Evolutionary conservation across 2,888 invertebrate genomes (phyloP), one percentile per base, ranked within the genome.

Genomic region (Harpalus rufipes): DNA sequence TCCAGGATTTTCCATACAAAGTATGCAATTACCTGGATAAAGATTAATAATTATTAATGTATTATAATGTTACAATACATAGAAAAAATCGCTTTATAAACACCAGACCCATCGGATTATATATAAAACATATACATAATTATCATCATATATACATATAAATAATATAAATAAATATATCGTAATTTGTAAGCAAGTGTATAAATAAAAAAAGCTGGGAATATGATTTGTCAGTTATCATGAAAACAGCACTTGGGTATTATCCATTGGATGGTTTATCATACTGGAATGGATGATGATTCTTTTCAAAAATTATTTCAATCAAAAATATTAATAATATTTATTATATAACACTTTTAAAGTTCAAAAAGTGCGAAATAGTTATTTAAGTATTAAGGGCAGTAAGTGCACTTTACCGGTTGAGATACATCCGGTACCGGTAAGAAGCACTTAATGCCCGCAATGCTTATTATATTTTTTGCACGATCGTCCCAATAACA

Each of bases 131-230:
- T 59, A 81, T 79, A 79, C 56, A 85, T 81, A 72, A 44, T 79
- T 58, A 81, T 79, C 41, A 61, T 68, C 56, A 61, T 74, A 74
- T 59, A 85, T 61, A 61, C 58, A 85, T 85, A 80, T 85, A 81
- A 78, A 80, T 85, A 85, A 58, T 76, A 72, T 74, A 72, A 85
- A 74, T 80, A 74, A 74, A 44, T 68, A 16, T 59, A 63, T 81
- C 39, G 82, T 65, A 81, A 68, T 44, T 81, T 39, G n/a, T n/a
- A 65, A 78, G 78, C 39, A 65, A 61, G 82, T 81, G 68, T 82
- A 82, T 81, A 82, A 58, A 82, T 82, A 25, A 72, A 82, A 82
- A 2, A 56, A 81, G 14, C 41, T 81, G 14, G 41, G 51, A 32
- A 32, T 81, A 81, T 63, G 16, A 79, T 59, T 32, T 59, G 39